Evolutionary conservation across 1,140 invertebrate species (phyloP), one percentile per base, ranked within the genome.

Genomic region (Ylistrum balloti): DNA sequence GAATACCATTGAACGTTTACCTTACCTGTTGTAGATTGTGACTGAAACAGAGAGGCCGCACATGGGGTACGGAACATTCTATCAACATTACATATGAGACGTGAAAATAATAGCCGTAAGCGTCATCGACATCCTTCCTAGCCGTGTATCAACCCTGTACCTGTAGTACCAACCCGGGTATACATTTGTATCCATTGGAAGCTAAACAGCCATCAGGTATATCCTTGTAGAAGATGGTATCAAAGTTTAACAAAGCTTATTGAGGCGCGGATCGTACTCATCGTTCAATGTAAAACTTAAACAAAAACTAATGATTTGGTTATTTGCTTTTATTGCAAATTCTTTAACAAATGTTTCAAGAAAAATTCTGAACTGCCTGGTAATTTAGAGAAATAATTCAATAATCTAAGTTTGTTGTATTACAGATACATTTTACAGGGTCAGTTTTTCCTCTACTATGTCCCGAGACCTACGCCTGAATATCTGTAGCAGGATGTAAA

Each of bases 81-180:
- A 99, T 97, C 98, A 99, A 94, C 99, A 99, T 95, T 99, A 99
- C 96, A 98, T 98, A 97, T 95, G 99, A 33, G 98, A 99, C 96
- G 98, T 97, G 15, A 97, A 98, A 96, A 96, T 99, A 74, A 98
- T 99, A 94, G 99, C 99, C 33, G 99, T 99, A 20, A 99, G 98
- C 17, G 99, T 99, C 0, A 97, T 99, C 86, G 99, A 99, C 95
- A 98, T 99, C 94, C 97, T 99, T 91, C 99, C 99, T 0, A 96
- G 97, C 88, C 99, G 98, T 96, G 96, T 99, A 15, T 99, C 99
- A 22, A 99, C 99, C 20, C 99, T 99, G 0, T 99, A 99, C 96
- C 99, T 99, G 95, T 99, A 98, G 96, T 99, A 99, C 96, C 99
- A 99, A 97, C 99, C 99, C 0, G 97, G 98, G 88, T 99, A 98